Base-by-base conservation (phyloP, 1,140 invertebrate genomes). In the Thrips palmi region DNA sequence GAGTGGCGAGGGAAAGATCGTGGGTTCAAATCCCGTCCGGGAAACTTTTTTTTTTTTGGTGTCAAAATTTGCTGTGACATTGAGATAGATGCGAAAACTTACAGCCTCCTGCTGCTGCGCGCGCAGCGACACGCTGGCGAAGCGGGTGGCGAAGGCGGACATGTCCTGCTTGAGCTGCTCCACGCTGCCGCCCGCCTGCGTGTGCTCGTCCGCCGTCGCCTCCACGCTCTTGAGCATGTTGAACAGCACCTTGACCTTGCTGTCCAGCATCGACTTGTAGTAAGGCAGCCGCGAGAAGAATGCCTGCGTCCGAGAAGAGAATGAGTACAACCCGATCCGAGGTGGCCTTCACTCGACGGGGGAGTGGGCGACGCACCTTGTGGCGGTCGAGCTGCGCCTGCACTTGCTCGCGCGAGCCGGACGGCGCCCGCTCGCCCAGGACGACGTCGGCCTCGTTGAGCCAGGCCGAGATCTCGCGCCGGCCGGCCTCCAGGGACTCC, bases 211-310 rank as follows among this genome's bases (percentile, higher is more conserved):
- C 44, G 74, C 71, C 39, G 8, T 48, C 70, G 62, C n/a, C 34
- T 79, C 73, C 3, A 82, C 71, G 0, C 79, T 70, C 48, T 79
- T 78, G 0, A 80, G 63, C n/a, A 93, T 79, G 49, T 74, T 88
- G 43, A 76, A 72, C 56, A 88, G 77, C n/a, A 92, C 75, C 60
- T 92, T 91, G 55, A 89, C 92, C 57, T 91, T 91, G 49, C 82
- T 91, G 47, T 92, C 86, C 27, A 93, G 52, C 77, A 91, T 88
- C 0, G 86, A 88, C 52, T 81, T 82, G 56, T 92, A 91, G 54
- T 91, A 91, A 0, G 86, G 68, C 0, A 74, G 82, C 40, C 85
- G 70, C 0, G 82, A 77, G 54, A 92, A 89, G 60, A 88, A 89
- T 12, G 71, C 66, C 62, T 67, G 45, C 39, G 52, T 40, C 32